A percentile compares a stretch with the other conserved stretches of the same genome.
These are phyloP conservation scores for Caenorhabditis macrosperma DNA, from an alignment of 2,888 invertebrate species.

Conservation along the genomic window DNA sequence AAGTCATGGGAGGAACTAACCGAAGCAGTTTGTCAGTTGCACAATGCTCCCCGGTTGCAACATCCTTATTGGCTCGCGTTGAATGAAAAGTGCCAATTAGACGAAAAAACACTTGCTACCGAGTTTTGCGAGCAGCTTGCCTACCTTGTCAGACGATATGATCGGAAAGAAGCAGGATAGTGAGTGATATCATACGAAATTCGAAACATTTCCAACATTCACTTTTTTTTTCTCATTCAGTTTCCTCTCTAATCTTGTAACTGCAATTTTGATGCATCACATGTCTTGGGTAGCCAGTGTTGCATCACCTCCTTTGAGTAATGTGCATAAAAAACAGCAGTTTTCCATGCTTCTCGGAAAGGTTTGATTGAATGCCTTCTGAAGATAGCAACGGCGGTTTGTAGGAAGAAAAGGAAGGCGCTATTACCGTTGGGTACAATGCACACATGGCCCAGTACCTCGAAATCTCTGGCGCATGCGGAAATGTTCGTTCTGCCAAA, in stretches of 20 bases:
- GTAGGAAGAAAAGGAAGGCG: slow-evolving; percentile 50
- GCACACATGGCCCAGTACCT: slow-evolving; percentile 92
- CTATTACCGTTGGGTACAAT: slow-evolving; percentile 85
- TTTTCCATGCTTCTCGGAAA: slow-evolving; percentile 62
- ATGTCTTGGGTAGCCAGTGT: slow-evolving; percentile 78
- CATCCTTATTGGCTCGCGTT: slow-evolving; percentile 75
- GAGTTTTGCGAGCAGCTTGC: slow-evolving; percentile 73
- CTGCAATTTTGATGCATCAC: slow-evolving; percentile 77
- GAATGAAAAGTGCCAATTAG: slow-evolving; percentile 51
- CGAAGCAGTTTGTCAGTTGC: slow-evolving; percentile 68
- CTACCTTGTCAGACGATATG: slow-evolving; percentile 61
- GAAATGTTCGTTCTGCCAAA: slow-evolving; percentile 87
- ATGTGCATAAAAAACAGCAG: background rate
- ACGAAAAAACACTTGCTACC: slow-evolving; percentile 58
- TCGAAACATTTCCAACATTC: too few relatives aligned
- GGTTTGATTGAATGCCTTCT: slow-evolving; percentile 19
- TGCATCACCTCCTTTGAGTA: slow-evolving; percentile 68
- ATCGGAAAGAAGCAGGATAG: slow-evolving; percentile 75
- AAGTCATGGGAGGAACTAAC: slow-evolving; percentile 71
- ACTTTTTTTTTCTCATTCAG: too few relatives aligned
- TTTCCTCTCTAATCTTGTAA: slow-evolving; percentile 75
- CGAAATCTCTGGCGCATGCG: slow-evolving; percentile 84
- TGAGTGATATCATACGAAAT: slow-evolving; percentile 65
- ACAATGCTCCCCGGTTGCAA: slow-evolving; percentile 71
- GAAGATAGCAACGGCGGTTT: background rate